These are phyloP conservation scores for Chloroceryle inda DNA, from an alignment of 2,797 vertebrate genomes.

Conservation along the genomic window DNA sequence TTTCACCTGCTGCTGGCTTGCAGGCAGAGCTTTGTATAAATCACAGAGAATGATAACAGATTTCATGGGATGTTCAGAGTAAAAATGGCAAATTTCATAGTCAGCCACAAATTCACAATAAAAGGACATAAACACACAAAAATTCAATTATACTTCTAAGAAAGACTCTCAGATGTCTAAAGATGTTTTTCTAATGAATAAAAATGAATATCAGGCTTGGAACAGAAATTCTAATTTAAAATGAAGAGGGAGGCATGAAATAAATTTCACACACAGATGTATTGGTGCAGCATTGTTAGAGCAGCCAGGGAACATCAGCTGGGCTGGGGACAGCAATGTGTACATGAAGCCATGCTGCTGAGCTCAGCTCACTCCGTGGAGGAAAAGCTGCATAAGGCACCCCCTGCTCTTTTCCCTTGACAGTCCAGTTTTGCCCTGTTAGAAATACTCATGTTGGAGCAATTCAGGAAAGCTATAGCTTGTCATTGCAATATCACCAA, in stretches of 20 bases:
- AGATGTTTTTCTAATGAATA: constrained; percentile 53
- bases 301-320: not conserved
- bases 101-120: constrained; percentile 36
- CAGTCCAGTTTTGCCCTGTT: not conserved
- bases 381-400: not conserved
- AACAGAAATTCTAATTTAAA: constrained; percentile 63
- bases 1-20: constrained; percentile 19
- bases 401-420: not conserved
- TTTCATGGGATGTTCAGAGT: constrained; percentile 46
- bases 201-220: constrained; percentile 26
- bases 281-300: not conserved
- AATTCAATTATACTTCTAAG: constrained; percentile 56
- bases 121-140: constrained; percentile 52
- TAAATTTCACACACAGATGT: constrained; percentile 45
- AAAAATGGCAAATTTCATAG: constrained; percentile 66
- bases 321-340: not conserved
- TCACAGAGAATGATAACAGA: constrained; percentile 26
- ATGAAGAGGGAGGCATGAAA: constrained; percentile 53
- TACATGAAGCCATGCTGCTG: not conserved
- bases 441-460: not conserved
- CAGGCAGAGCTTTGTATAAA: constrained; percentile 32
- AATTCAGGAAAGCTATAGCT: not conserved
- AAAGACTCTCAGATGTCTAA: constrained; percentile 45
- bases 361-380: not conserved
- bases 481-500: not conserved